Base-by-base conservation (phyloP, 1,140 invertebrate genomes). In the Drosophila subobscura region DNA sequence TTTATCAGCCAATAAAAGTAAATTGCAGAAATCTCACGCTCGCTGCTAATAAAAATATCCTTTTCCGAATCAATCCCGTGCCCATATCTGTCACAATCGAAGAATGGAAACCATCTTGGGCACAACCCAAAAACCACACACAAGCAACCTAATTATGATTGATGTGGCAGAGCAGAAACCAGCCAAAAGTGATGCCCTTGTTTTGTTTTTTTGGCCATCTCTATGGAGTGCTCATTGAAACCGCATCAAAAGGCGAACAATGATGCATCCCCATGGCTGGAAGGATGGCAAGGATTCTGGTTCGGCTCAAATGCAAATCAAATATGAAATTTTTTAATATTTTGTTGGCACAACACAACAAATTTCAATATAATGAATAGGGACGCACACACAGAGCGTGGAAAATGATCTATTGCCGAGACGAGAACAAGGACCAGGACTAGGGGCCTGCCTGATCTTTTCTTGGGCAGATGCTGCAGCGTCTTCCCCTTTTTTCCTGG, bases 311-410 rank as follows among this genome's bases (percentile, higher is more conserved):
- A 86, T 86, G 83, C 83, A 86, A 88, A 80, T 88, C 72, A 90
- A 88, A 90, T 90, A 90, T 90, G 88, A 90, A 81, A 89, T 81
- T 81, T 75, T 89, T 79, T 85, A 88, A 81, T 80, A 81, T 79
- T 76, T 72, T 90, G 79, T 90, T 90, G 83, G 88, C 88, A 90
- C 89, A 90, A 90, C 88, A 90, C 88, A 81, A 89, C 79, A 79
- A 83, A 90, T 84, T 83, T 84, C 81, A 79, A 85, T 71, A 88
- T 77, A 77, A 78, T 73, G 74, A 51, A 60, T 53, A 59, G 46
- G 44, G 33, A 68, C 29, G 57, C 33, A 33, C 79, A 65, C 73
- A 59, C 67, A 73, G 73, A 86, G 81, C 81, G 75, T 81, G 84
- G 72, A 68, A 90, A 72, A 90, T 90, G 89, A 90, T 90, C 89